Conservation (phyloP, 2,888 invertebrate genomes). For the Cryptus viduatorius region DNA sequence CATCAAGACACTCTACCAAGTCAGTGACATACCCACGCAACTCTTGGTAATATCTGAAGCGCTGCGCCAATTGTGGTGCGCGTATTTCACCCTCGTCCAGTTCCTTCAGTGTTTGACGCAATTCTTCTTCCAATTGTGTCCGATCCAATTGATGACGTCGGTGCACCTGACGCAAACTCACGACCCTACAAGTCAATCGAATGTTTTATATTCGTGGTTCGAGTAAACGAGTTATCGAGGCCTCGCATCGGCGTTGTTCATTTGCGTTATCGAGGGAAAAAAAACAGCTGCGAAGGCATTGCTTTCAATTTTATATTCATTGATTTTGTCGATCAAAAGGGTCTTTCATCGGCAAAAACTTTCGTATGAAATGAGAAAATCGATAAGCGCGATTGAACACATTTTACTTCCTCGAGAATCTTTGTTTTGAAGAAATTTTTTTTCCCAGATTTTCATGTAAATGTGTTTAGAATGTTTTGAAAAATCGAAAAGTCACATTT, state of each 20-base stretch:
- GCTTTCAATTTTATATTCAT: no score
- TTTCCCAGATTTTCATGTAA: no score
- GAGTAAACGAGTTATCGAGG: no score
- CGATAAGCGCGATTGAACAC: no score
- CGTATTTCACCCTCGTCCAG: slow-evolving; percentile 87
- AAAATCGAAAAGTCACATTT: no score
- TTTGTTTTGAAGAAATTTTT: not conserved
- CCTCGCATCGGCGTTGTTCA: no score
- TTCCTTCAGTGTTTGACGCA: slow-evolving; percentile 84
- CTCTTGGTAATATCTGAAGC: slow-evolving; percentile 97
- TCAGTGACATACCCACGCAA: slow-evolving; percentile 97
- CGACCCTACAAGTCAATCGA: slow-evolving; percentile 84
- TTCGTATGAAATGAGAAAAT: no score
- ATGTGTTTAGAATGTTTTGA: no score
- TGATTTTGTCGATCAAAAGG: no score
- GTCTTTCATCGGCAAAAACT: no score
- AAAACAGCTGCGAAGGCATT: no score
- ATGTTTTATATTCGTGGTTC: not conserved
- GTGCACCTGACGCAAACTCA: slow-evolving; percentile 87
- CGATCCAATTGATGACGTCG: slow-evolving; percentile 86
- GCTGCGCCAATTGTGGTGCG: slow-evolving; percentile 90
- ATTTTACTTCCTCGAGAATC: not conserved
- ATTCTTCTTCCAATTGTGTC: slow-evolving; percentile 85
- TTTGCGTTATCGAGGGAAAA: no score
- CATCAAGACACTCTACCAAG: slow-evolving; percentile 98